phyloP scores from a whole-genome alignment of 1,140 invertebrate species.

The Mesaphorura yosii region DNA sequence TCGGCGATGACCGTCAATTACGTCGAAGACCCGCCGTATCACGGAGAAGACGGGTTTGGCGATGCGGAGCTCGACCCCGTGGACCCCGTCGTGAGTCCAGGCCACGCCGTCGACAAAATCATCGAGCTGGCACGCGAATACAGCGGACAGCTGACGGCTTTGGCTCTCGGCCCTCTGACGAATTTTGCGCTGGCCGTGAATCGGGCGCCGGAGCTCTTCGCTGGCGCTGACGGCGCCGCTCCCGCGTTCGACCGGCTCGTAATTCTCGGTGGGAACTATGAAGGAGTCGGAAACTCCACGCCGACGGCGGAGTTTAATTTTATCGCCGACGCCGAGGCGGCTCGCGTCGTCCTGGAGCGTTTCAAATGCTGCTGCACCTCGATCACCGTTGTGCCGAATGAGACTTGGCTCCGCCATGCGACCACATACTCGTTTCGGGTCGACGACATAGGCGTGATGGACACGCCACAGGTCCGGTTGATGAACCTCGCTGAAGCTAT shows the following conservation, averaged over 20 bases:
- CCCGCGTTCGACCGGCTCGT: background rate
- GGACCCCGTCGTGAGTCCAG: constrained; percentile 7
- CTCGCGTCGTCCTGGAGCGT: too few relatives aligned
- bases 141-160: constrained; percentile 10
- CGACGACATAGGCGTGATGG: too few relatives aligned
- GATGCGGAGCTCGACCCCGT: constrained; percentile 26
- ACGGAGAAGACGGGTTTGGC: constrained; percentile 38
- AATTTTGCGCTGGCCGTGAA: constrained; percentile 56
- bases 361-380: too few relatives aligned
- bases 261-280: background rate
- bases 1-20: constrained; percentile 3
- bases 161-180: constrained; percentile 54
- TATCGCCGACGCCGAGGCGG: constrained; percentile 61
- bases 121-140: constrained; percentile 31
- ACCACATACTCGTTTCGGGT: too few relatives aligned
- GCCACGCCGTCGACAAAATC: constrained; percentile 29
- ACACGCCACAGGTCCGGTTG: constrained; percentile 39
- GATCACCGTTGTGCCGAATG: too few relatives aligned
- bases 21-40: constrained; percentile 11
- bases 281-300: constrained; percentile 49
- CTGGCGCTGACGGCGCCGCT: background rate
- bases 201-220: background rate
- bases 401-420: too few relatives aligned
- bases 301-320: constrained; percentile 68
- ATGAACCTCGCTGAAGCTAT: constrained; percentile 44